phyloP scores from a whole-genome alignment of 2,888 invertebrate genomes.

The Drosophila setosimentum region DNA sequence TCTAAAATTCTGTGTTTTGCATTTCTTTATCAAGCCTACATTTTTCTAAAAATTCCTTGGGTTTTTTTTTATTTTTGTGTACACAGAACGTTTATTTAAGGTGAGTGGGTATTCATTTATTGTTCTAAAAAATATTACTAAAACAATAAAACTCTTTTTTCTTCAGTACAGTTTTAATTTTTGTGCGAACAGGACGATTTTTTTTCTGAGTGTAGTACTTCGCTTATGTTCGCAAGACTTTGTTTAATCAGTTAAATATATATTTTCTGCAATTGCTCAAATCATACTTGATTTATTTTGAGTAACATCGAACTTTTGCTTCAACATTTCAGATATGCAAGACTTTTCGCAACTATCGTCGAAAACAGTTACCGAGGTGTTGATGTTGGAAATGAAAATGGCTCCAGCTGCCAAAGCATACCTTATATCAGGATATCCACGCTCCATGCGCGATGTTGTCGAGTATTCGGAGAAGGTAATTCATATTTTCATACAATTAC shows the following conservation, averaged over 20 bases:
- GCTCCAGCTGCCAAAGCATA: slow-evolving; percentile 94
- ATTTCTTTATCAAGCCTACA: background rate
- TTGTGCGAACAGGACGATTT: background rate
- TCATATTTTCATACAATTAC: background rate
- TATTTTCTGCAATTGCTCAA: background rate
- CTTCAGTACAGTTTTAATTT: background rate
- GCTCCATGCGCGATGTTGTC: slow-evolving; percentile 96
- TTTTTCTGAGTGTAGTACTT: background rate
- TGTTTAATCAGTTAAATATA: background rate
- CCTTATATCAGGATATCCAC: slow-evolving; percentile 95
- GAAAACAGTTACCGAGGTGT: slow-evolving; percentile 94
- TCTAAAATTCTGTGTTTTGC: background rate
- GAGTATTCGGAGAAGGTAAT: slow-evolving; percentile 95
- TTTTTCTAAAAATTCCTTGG: background rate
- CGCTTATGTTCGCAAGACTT: background rate
- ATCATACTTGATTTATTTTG: background rate
- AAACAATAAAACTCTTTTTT: background rate
- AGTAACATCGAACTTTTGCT: background rate
- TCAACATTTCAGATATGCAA: slow-evolving; percentile 89
- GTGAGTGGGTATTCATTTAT: too few relatives aligned
- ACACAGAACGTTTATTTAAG: background rate
- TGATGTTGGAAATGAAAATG: slow-evolving; percentile 97
- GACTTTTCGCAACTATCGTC: slow-evolving; percentile 94
- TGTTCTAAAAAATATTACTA: background rate
- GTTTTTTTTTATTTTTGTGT: background rate